Evolutionary conservation across 2,113 vertebrate species (phyloP), one percentile per base, ranked within the genome.

Genomic region (Ictalurus furcatus): DNA sequence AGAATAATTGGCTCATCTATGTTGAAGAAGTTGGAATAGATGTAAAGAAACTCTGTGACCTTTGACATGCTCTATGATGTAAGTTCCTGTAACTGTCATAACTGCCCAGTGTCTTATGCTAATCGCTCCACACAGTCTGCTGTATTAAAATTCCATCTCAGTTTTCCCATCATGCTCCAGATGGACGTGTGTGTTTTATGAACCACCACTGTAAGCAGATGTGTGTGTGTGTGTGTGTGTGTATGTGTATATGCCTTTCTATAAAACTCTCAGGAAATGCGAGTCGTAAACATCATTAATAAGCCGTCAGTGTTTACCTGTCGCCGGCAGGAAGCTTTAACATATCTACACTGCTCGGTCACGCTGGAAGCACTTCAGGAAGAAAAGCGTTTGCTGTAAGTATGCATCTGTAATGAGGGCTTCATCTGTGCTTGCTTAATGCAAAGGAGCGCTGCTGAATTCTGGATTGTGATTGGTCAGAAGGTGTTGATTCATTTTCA

Each of bases 1-100:
- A 52, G 25, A n/a, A 54, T 54, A 79, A 54, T 54, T 79, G 76
- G 25, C 74, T 78, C 71, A 79, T 81, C 79, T 58, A 6, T 82
- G 44, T 17, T n/a, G 14, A 4, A 58, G 52, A 58, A 82, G 52
- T 56, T 23, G n/a, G 21, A 82, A 59, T 4, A 82, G 17, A 82
- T 82, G 56, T 58, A 59, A 52, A 79, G 40, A 79, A 79, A 54
- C 76, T 79, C 52, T n/a, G 25, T 79, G 25, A 52, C 40, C 80
- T 82, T 59, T 59, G 80, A 82, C 80, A 52, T 11, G 1, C 0
- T 54, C 23, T 82, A 21, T 82, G 80, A 59, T 59, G n/a, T 82
- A 7, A 82, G 11, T 82, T 82, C 30, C 54, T 82, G 80, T 59
- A 59, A 59, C 17, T 56, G 25, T 81, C 79, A 56, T 56, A 30